These are phyloP conservation scores for Limanda limanda DNA, from an alignment of 2,113 vertebrate genomes.

Conservation along the genomic window DNA sequence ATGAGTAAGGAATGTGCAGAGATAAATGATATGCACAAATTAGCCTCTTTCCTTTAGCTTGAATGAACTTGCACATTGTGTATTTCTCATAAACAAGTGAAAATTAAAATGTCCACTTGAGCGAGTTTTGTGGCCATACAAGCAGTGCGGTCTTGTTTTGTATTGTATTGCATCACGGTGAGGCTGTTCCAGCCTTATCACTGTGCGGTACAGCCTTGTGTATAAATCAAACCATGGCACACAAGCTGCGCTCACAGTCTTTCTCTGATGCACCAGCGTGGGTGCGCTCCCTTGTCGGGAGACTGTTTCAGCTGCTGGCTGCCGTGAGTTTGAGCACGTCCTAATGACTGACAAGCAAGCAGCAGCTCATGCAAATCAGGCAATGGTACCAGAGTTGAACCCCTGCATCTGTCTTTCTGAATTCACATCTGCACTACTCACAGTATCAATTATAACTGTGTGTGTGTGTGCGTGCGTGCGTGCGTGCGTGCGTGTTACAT, in stretches of 20 bases:
- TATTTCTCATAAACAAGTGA: conserved; percentile 58
- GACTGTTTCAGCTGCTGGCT: conserved; percentile 46
- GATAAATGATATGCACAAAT: conserved; percentile 64
- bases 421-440: conserved; percentile 54
- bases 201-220: conserved; percentile 21
- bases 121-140: conserved; percentile 38
- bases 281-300: conserved; percentile 42
- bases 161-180: conserved; percentile 36
- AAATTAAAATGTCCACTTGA: conserved; percentile 66
- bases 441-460: conserved; percentile 48
- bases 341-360: conserved; percentile 73
- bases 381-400: conserved; percentile 71
- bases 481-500: not conserved
- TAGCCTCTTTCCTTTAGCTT: conserved; percentile 46
- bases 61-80: conserved; percentile 47
- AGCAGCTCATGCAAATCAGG: conserved; percentile 75
- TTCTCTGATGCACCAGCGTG: conserved; percentile 24
- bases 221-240: conserved; percentile 52
- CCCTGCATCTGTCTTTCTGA: conserved; percentile 69
- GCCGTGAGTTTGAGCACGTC: conserved; percentile 56
- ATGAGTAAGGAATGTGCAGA: conserved; percentile 49
- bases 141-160: conserved; percentile 36
- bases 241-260: conserved; percentile 12
- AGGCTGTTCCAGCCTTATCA: conserved; percentile 39
- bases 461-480: not conserved